Base-by-base conservation (phyloP, 2,797 vertebrate genomes). In the Rousettus madagascariensis region DNA sequence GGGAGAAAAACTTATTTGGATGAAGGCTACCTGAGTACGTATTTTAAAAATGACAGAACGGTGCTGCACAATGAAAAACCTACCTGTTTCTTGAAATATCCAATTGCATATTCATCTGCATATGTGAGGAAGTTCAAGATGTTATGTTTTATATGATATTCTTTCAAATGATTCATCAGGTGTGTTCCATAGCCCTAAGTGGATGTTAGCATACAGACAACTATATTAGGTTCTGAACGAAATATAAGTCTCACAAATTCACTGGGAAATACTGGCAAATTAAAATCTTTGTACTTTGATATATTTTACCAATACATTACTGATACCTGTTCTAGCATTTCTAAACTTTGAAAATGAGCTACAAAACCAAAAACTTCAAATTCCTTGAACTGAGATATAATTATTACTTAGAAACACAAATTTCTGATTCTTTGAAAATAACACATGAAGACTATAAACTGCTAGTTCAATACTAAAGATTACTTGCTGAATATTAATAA, bases 41-140 rank as follows among this genome's bases (percentile, higher is more conserved):
- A 22, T 6, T 72, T 77, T 41, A 51, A 33, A 86, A 87, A 95
- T 15, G 30, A 53, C 26, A 53, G 10, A 55, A 43, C 3, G 63
- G 30, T 11, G 26, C 2, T 30, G 9, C 15, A 26, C 19, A 17
- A 17, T 43, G 13, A 88, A 28, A 28, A 79, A 98, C 96, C 97
- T 95, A 99, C 99, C 98, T 99, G 99, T 98, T 99, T 99, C 98
- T 99, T 99, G 98, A 99, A 99, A 98, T 99, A 99, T 85, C 99
- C 99, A 0, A 99, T 99, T 91, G 99, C 99, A 83, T 99, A 99
- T 98, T 99, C 99, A 94, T 99, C 99, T 38, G 99, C 99, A 12
- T 99, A 99, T 0, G 99, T 99, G 93, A 99, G 99, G 88, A 99
- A 99, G 98, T 99, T 99, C 97, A 99, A 99, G 97, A 99, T 99